phyloP scores from a whole-genome alignment of 2,113 vertebrate species.

The Isichthys henryi region DNA sequence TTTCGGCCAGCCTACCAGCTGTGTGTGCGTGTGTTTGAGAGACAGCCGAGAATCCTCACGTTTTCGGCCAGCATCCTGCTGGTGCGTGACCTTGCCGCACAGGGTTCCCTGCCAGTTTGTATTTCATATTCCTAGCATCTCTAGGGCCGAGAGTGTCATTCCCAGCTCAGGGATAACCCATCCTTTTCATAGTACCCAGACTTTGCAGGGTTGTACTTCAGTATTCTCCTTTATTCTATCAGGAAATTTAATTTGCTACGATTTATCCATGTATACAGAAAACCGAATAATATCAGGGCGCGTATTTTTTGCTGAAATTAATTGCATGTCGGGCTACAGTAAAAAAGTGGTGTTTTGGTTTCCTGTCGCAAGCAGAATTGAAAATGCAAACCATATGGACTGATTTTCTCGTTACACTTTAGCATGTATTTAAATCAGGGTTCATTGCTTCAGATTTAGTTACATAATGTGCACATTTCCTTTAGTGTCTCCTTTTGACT shows the following conservation, averaged over 20 bases:
- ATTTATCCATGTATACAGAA: background rate
- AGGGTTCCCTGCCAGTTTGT: background rate
- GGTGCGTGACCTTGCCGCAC: background rate
- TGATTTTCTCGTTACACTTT: background rate
- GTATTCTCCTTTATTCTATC: background rate
- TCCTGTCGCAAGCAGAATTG: background rate
- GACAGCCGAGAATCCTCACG: background rate
- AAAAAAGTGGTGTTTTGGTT: background rate
- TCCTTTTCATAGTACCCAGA: background rate
- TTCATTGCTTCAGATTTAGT: background rate
- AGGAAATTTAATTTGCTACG: background rate
- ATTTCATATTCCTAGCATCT: background rate
- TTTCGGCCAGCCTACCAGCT: background rate
- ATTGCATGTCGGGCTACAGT: background rate
- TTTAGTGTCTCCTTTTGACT: background rate
- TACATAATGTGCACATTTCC: constrained; percentile 10
- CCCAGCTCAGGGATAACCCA: background rate
- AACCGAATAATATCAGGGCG: background rate
- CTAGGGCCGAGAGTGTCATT: background rate
- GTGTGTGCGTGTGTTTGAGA: background rate
- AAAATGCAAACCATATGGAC: background rate
- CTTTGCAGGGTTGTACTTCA: background rate
- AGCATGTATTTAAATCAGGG: background rate
- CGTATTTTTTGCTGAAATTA: background rate
- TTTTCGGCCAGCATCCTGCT: background rate